phyloP scores from a whole-genome alignment of 2,113 vertebrate genomes.

The Tinamus guttatus region DNA sequence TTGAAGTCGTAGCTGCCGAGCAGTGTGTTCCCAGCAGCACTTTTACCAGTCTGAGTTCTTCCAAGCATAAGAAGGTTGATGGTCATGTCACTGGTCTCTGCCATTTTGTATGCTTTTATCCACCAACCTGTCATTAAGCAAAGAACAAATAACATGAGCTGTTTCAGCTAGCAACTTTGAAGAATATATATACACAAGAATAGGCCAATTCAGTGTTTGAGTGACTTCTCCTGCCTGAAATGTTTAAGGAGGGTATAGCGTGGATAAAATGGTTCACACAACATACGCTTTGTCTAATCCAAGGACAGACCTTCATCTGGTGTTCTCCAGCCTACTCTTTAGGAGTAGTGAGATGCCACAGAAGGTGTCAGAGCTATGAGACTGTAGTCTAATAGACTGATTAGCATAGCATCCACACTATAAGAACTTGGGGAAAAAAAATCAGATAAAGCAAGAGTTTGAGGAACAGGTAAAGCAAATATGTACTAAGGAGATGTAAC shows the following conservation, averaged over 20 bases:
- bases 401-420: neutral
- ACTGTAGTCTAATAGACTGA: neutral
- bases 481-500: neutral
- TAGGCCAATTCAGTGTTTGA: neutral
- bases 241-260: neutral
- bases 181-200: neutral
- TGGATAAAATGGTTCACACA: neutral
- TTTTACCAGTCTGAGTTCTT: conserved; percentile 83
- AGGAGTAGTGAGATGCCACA: neutral
- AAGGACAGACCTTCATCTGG: neutral
- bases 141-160: neutral
- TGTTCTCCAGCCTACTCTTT: neutral
- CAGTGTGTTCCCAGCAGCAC: conserved; percentile 84
- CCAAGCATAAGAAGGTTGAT: conserved; percentile 86
- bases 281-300: neutral
- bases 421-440: neutral
- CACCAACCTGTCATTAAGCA: neutral
- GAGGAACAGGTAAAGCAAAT: neutral
- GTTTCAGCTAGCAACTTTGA: neutral
- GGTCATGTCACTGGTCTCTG: conserved; percentile 40
- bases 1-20: conserved; percentile 84
- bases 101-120: neutral
- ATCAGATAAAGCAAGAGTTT: neutral
- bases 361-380: neutral
- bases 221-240: neutral